Base-by-base conservation (phyloP, 2,797 vertebrate species). In the Acestrorhynchus altus region DNA sequence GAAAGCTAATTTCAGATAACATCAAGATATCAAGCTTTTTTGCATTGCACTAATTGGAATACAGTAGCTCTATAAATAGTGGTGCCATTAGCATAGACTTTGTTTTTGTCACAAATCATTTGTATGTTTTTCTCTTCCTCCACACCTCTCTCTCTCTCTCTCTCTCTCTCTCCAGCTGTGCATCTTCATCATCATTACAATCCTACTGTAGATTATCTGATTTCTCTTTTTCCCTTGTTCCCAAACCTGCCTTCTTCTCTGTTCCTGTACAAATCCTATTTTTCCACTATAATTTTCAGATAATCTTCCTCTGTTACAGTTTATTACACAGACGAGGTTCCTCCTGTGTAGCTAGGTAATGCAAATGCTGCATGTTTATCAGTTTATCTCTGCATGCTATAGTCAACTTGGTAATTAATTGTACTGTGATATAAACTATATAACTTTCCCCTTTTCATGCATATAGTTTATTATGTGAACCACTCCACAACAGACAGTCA, bases 1-100 rank as follows among this genome's bases (percentile, higher is more conserved):
- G 88, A 92, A 91, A 90, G 87, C 89, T 88, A 65, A 90, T 92
- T 92, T 91, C 84, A 91, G 89, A 92, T 90, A 92, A 88, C 86
- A 92, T 92, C 89, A 88, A 88, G 83, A 88, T 86, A 92, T 92
- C 89, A 88, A 88, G 83, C 86, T 70, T 60, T 74, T 64, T 89
- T 88, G 77, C 85, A 88, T 92, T 90, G 89, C 86, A 90, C 89
- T 92, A 93, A 93, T 91, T 92, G 85, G 88, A 90, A 92, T 83
- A 90, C 85, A 91, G 86, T 89, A 80, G 86, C 81, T 90, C 86
- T 87, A 88, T 81, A 87, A 84, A 91, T 84, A 90, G 72, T 83
- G 81, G 84, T 86, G 78, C 86, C 86, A 88, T 87, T 87, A 91
- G 88, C 85, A 86, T 82, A 86, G 85, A 86, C 81, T 87, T 83